Base-by-base conservation (phyloP, 2,888 invertebrate species). In the Sericinus montela region DNA sequence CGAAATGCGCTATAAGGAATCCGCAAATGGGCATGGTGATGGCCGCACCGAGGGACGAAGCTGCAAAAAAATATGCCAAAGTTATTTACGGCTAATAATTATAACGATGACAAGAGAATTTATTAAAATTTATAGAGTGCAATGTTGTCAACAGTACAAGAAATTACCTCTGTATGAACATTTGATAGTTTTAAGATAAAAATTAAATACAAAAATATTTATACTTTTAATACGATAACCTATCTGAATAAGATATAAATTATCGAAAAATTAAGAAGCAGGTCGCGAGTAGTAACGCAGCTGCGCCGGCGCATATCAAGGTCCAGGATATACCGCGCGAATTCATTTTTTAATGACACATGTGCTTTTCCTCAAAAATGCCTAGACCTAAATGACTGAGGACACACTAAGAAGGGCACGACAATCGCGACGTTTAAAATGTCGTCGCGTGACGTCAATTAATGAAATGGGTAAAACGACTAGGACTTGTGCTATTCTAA, bases 31-130 rank as follows among this genome's bases (percentile, higher is more conserved):
- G 97, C 93, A 97, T 94, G 0, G 96, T 96, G 36, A 97, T 86
- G 6, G 98, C 97, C 19, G 97, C 98, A 13, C 98, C 98, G 62
- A 98, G 89, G 6, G 97, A 95, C 15, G 97, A 95, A 7, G 97
- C 96, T 95, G 76, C 29, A 69, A 73, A 51, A 60, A 62, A 28
- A 48, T 5, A 35, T 32, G 30, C 2, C 36, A 36, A 9, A 1
- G 16, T 35, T 16, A 41, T 1, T 13, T 14, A 35, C 9, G n/a
- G 3, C 7, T 8, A 25, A 25, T 25, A 7, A 25, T 8, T 25
- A 25, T 25, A 19, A 45, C 28, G 10, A 25, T 15, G 36, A 25
- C 34, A 8, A 19, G 19, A 19, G 5, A 19, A 19, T 3, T 19
- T 19, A 2, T 3, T 19, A 19, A n/a, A n/a, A 36, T 36, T 8